Evolutionary conservation across 53 echinoderm and acorn worm species (phyloP).

Genomic region (Holothuria leucospilota): DNA sequence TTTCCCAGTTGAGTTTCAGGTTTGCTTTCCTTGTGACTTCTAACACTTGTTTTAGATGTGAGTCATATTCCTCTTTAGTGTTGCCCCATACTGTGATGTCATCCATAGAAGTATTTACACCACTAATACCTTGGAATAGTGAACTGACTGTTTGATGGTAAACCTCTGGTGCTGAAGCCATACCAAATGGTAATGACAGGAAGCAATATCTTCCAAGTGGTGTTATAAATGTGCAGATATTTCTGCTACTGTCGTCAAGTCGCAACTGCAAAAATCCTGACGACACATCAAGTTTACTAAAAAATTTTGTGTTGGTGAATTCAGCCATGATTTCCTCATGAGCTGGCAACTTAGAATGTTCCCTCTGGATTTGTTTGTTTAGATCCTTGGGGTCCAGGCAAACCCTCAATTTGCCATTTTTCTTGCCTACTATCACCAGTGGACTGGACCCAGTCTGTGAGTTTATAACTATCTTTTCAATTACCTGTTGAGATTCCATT

Average conservation of each 20-base stretch:
- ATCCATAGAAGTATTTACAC: background rate
- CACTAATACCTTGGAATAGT: background rate
- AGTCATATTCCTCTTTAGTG: conserved; percentile 12
- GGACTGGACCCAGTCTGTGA: too few relatives aligned
- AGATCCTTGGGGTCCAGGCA: too few relatives aligned
- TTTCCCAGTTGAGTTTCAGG: conserved; percentile 63
- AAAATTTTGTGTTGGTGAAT: too few relatives aligned
- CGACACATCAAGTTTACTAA: conserved; percentile 25
- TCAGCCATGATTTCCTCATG: too few relatives aligned
- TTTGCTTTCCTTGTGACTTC: conserved; percentile 49
- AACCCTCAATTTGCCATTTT: too few relatives aligned
- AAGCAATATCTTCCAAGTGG: conserved; percentile 44
- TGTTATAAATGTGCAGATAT: conserved; percentile 55
- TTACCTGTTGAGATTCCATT: conserved; percentile 13
- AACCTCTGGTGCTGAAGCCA: conserved; percentile 60
- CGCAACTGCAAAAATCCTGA: conserved; percentile 65
- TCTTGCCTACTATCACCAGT: too few relatives aligned
- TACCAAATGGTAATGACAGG: conserved; percentile 42
- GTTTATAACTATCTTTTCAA: too few relatives aligned
- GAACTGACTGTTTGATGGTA: conserved; percentile 11
- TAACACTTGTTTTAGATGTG: conserved; percentile 51
- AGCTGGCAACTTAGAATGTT: too few relatives aligned
- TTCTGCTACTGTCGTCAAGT: conserved; percentile 57
- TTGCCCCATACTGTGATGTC: background rate
- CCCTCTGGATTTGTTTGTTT: too few relatives aligned